phyloP scores from a whole-genome alignment of 2,888 invertebrate genomes.

The Clostera curtula region DNA sequence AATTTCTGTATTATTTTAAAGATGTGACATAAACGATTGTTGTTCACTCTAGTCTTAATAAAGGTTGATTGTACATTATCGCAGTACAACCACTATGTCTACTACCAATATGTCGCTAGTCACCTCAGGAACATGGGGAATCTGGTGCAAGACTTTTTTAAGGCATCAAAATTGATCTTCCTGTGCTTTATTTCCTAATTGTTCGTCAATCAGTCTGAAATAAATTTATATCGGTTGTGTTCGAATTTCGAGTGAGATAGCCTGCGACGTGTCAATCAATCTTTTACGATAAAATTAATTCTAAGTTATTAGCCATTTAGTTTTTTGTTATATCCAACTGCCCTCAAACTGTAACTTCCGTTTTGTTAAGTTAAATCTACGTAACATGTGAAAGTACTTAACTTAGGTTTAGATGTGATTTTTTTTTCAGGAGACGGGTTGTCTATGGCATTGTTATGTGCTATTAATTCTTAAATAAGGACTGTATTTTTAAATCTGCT shows the following conservation, averaged over 20 bases:
- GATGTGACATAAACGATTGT: conserved; percentile 16
- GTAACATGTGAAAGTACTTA: conserved; percentile 50
- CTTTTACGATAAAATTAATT: conserved; percentile 34
- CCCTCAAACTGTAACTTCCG: conserved; percentile 42
- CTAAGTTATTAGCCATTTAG: conserved; percentile 38
- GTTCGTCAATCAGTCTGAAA: too few species aligned
- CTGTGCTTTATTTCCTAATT: too few species aligned
- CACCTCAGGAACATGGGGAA: too few species aligned
- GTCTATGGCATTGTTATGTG: too few species aligned
- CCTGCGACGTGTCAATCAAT: conserved; percentile 25
- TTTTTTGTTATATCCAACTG: conserved; percentile 39
- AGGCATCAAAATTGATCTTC: too few species aligned
- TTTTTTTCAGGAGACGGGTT: conserved; percentile 22
- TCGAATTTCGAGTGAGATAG: conserved; percentile 16
- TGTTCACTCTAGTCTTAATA: conserved; percentile 31
- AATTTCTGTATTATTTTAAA: conserved; percentile 23
- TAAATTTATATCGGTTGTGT: conserved; percentile 1
- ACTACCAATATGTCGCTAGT: conserved; percentile 12
- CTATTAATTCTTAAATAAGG: too few species aligned
- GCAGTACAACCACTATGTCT: conserved; percentile 2
- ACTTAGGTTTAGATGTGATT: conserved; percentile 49
- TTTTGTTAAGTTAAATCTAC: conserved; percentile 24
- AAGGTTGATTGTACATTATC: conserved; percentile 21
- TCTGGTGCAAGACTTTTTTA: too few species aligned
- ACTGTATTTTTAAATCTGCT: too few species aligned